Evolutionary conservation across 2,888 invertebrate species (phyloP).

Genomic region (Deilephila porcellus): DNA sequence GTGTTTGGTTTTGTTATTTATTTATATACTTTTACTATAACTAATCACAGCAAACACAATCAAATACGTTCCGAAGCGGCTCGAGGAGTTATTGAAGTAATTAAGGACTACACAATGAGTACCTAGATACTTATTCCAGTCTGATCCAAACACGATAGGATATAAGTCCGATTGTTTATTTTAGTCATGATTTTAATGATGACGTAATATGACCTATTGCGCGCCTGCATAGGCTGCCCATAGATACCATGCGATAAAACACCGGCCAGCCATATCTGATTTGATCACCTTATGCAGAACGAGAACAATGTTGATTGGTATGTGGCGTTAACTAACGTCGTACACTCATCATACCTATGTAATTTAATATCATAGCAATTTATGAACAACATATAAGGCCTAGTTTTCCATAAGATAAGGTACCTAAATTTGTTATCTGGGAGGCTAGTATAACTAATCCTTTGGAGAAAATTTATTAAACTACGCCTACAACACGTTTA

Average conservation of each 20-base stretch:
- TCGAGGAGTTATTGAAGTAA: background rate
- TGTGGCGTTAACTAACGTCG: conserved; percentile 31
- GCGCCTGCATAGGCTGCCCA: conserved; percentile 66
- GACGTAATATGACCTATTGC: conserved; percentile 73
- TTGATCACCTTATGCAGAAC: conserved; percentile 46
- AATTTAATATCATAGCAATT: conserved; percentile 32
- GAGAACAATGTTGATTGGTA: conserved; percentile 47
- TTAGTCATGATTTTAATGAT: conserved; percentile 43
- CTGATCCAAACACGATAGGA: background rate
- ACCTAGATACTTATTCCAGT: background rate
- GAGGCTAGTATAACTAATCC: no score
- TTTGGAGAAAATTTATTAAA: no score
- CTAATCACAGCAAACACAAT: no score
- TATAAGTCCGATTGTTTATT: conserved; percentile 4
- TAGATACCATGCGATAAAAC: conserved; percentile 57
- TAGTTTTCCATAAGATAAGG: background rate
- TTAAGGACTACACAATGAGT: background rate
- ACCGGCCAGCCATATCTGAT: conserved; percentile 54
- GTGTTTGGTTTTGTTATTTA: background rate
- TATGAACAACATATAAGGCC: background rate
- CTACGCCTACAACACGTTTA: no score
- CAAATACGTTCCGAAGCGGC: background rate
- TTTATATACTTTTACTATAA: background rate
- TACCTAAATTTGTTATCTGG: background rate
- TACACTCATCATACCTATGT: conserved; percentile 35